These are phyloP conservation scores for Leptinotarsa undecemlineata DNA, from an alignment of 1,140 invertebrate genomes.

Conservation along the genomic window DNA sequence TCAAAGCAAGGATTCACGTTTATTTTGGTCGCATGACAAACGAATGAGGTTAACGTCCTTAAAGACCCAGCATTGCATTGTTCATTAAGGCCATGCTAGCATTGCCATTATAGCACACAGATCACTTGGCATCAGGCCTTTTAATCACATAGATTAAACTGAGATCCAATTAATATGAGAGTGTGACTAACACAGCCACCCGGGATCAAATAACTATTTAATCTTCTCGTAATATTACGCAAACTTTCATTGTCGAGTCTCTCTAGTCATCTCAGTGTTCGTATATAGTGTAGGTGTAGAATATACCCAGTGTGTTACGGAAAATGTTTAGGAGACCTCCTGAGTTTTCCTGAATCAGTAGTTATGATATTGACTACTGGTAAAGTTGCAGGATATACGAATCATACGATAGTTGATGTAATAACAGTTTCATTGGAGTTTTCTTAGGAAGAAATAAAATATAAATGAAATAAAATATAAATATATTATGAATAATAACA, in stretches of 20 bases:
- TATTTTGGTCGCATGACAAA: constrained; percentile 1
- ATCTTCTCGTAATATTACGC: neutral
- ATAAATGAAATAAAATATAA: no score
- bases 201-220: constrained; percentile 3
- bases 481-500: no score
- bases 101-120: constrained; percentile 9
- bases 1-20: neutral
- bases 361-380: no score
- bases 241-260: neutral
- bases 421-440: no score
- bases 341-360: no score
- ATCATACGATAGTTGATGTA: no score
- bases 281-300: no score
- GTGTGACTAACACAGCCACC: constrained; percentile 1
- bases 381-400: no score
- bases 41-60: neutral
- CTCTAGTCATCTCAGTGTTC: no score
- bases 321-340: no score
- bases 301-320: no score
- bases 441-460: no score
- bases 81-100: constrained; percentile 7
- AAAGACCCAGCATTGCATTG: neutral
- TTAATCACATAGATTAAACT: constrained; percentile 6
- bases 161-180: constrained; percentile 6
- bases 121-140: constrained; percentile 10